These are phyloP conservation scores for Gnatocerus cornutus DNA, from an alignment of 2,888 invertebrate genomes.

Conservation along the genomic window DNA sequence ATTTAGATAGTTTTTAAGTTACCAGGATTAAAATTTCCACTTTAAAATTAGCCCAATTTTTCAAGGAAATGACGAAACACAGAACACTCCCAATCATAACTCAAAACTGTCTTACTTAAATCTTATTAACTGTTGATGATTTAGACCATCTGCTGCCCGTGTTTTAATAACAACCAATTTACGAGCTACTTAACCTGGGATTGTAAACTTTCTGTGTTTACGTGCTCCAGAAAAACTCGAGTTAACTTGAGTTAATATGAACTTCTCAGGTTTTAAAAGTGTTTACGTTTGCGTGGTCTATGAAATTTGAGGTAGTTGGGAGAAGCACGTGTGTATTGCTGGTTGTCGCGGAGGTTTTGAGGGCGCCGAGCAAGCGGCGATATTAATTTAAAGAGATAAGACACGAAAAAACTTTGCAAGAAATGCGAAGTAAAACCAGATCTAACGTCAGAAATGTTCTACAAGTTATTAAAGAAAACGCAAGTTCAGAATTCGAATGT, in stretches of 20 bases:
- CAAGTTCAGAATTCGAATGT: constrained; percentile 11
- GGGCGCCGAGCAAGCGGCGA: background rate
- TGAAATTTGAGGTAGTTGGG: background rate
- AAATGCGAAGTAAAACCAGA: constrained; percentile 8
- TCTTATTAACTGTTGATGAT: constrained; percentile 1
- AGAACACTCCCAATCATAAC: background rate
- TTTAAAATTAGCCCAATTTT: background rate
- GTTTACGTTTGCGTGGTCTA: background rate
- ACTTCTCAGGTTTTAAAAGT: background rate
- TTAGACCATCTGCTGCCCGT: background rate
- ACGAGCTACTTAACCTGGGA: constrained; percentile 4
- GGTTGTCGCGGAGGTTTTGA: background rate
- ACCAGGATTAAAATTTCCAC: no score
- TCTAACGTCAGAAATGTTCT: constrained; percentile 15
- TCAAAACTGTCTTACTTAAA: background rate
- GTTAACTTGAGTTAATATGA: background rate
- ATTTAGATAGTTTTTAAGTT: no score
- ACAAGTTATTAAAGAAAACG: constrained; percentile 21
- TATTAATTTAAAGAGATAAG: constrained; percentile 16
- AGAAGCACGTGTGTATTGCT: constrained; percentile 7
- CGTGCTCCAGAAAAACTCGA: background rate
- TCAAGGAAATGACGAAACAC: background rate
- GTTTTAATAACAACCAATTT: constrained; percentile 2
- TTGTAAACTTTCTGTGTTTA: constrained; percentile 2
- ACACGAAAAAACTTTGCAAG: constrained; percentile 16